phyloP scores from a whole-genome alignment of 1,140 invertebrate genomes.

The Penaeus indicus region DNA sequence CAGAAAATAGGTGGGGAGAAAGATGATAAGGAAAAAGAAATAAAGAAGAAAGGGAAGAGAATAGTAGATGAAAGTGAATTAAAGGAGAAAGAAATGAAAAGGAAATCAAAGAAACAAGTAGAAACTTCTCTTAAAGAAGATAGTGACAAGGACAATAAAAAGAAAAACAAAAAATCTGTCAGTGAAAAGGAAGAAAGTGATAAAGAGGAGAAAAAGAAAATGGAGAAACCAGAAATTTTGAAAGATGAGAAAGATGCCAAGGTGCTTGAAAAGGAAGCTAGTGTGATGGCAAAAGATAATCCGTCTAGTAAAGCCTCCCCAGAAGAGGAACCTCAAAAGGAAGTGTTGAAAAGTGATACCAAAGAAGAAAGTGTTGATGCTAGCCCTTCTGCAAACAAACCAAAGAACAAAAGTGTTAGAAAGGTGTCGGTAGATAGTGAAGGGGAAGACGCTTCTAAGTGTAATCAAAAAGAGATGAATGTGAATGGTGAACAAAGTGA shows the following conservation, averaged over 20 bases:
- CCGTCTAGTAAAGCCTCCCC: slow-evolving; percentile 2
- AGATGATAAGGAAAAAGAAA: neutral
- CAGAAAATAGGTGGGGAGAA: neutral
- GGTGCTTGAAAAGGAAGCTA: neutral
- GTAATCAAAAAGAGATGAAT: neutral
- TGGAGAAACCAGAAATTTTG: slow-evolving; percentile 19
- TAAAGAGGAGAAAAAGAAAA: slow-evolving; percentile 32
- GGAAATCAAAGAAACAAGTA: neutral
- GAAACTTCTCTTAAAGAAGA: neutral
- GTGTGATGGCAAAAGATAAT: slow-evolving; percentile 19
- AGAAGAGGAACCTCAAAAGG: slow-evolving; percentile 36
- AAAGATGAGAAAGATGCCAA: neutral
- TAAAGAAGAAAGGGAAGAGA: neutral
- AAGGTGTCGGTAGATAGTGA: slow-evolving; percentile 20
- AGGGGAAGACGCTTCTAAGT: neutral
- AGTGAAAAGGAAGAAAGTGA: neutral
- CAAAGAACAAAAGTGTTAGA: slow-evolving; percentile 49
- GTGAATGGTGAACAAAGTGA: slow-evolving; percentile 13
- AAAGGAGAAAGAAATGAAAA: neutral
- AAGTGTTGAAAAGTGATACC: slow-evolving; percentile 50
- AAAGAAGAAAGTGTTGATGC: slow-evolving; percentile 50
- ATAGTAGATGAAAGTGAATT: slow-evolving; percentile 2
- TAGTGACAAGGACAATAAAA: slow-evolving; percentile 7
- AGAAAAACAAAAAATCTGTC: neutral
- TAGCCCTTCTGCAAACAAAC: slow-evolving; percentile 33